Conservation (phyloP, 2,797 vertebrate species). For the Myoxocephalus aenaeus region DNA sequence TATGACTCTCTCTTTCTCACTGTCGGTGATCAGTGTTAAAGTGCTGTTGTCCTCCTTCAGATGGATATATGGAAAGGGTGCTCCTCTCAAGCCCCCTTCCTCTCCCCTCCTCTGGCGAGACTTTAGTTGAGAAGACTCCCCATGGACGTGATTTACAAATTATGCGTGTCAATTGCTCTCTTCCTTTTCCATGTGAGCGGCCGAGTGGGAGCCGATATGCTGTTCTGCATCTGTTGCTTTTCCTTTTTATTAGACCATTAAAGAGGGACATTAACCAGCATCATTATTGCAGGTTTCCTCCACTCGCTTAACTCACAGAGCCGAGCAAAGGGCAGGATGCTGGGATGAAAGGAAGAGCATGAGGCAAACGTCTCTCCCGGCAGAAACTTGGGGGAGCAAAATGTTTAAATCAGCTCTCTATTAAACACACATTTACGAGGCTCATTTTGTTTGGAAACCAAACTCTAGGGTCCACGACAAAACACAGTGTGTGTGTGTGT, state of each 20-base stretch:
- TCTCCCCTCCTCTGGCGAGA: conserved; percentile 14
- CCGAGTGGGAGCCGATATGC: conserved; percentile 70
- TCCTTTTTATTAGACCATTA: conserved; percentile 78
- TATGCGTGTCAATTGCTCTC: conserved; percentile 68
- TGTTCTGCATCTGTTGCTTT: conserved; percentile 79
- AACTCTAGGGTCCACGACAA: conserved; percentile 69
- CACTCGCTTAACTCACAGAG: conserved; percentile 60
- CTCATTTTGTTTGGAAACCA: conserved; percentile 74
- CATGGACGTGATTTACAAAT: conserved; percentile 71
- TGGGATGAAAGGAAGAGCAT: conserved; percentile 71
- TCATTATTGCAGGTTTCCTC: conserved; percentile 79
- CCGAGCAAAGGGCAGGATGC: conserved; percentile 73
- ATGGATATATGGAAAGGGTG: conserved; percentile 47
- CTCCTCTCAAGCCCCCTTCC: conserved; percentile 5
- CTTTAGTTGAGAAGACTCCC: conserved; percentile 54
- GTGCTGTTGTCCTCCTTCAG: conserved; percentile 42
- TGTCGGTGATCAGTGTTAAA: conserved; percentile 59
- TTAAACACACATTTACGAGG: conserved; percentile 77
- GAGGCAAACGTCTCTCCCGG: conserved; percentile 61
- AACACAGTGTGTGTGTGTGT: conserved; percentile 55
- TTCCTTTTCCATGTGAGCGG: conserved; percentile 71
- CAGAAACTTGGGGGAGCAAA: conserved; percentile 56
- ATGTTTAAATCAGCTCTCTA: conserved; percentile 76
- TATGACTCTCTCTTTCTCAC: conserved; percentile 70
- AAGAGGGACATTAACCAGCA: conserved; percentile 74